phyloP scores from a whole-genome alignment of 1,140 invertebrate species.

The Drosophila paulistorum region DNA sequence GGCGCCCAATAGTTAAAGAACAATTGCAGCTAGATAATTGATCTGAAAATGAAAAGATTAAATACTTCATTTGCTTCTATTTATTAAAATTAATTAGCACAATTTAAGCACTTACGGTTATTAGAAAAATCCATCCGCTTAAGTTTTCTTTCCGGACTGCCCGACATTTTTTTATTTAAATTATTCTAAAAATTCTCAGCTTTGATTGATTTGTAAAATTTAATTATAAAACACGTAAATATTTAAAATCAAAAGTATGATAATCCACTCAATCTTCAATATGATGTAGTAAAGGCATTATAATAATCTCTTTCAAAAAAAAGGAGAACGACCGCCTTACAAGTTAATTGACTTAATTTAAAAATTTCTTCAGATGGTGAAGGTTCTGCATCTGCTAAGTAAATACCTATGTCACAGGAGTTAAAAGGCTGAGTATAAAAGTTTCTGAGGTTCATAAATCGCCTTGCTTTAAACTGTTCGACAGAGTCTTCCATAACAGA shows the following conservation, averaged over 20 bases:
- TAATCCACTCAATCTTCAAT: no score
- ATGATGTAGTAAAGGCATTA: not conserved
- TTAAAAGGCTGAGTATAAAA: no score
- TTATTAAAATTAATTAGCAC: conserved; percentile 1
- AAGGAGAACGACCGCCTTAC: conserved; percentile 5
- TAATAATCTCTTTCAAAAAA: conserved; percentile 9
- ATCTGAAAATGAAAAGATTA: not conserved
- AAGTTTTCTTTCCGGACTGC: not conserved
- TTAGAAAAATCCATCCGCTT: conserved; percentile 3
- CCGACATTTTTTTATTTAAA: not conserved
- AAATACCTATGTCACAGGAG: no score
- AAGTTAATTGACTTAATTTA: not conserved
- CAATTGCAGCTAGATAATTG: conserved; percentile 6
- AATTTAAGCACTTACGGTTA: not conserved
- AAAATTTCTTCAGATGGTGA: conserved; percentile 24
- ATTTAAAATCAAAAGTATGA: no score
- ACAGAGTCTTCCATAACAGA: no score
- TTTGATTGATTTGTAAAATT: no score
- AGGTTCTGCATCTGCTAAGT: not conserved
- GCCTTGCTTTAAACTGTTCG: no score
- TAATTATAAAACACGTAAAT: no score
- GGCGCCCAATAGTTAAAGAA: not conserved
- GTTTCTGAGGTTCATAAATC: no score
- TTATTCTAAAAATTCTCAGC: no score
- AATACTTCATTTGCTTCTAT: not conserved